These are phyloP conservation scores for Melitaea cinxia DNA, from an alignment of 1,140 invertebrate genomes.

Conservation along the genomic window DNA sequence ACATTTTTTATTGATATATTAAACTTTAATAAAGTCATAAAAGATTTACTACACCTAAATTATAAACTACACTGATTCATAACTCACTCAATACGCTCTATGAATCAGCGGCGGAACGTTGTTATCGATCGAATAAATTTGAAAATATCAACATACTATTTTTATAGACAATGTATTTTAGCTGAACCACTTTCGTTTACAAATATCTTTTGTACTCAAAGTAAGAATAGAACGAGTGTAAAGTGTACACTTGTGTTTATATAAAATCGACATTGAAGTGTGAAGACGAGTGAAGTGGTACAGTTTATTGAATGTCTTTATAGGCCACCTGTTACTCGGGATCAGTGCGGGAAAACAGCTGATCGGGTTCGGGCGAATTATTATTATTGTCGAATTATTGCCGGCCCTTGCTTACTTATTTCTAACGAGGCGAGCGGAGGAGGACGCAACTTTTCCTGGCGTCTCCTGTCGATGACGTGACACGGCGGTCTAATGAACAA, in stretches of 20 bases:
- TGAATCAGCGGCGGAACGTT: not conserved
- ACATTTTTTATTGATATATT: not conserved
- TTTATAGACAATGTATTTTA: slow-evolving; percentile 3
- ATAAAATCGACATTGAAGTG: slow-evolving; percentile 65
- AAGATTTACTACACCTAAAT: not conserved
- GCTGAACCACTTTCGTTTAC: not conserved
- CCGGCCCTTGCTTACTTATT: slow-evolving; percentile 71
- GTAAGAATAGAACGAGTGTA: slow-evolving; percentile 4
- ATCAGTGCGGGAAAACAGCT: slow-evolving; percentile 75
- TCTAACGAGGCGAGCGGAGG: slow-evolving; percentile 50
- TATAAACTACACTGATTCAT: not conserved
- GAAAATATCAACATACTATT: not conserved
- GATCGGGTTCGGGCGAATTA: slow-evolving; percentile 76
- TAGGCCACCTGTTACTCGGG: slow-evolving; percentile 80
- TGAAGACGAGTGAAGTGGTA: slow-evolving; percentile 71
- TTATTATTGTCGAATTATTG: slow-evolving; percentile 77
- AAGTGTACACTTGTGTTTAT: slow-evolving; percentile 47
- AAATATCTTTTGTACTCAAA: slow-evolving; percentile 5
- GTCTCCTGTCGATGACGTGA: slow-evolving; percentile 21
- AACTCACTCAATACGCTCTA: not conserved
- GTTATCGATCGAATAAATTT: slow-evolving; percentile 6
- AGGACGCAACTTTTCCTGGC: slow-evolving; percentile 25
- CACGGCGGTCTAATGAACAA: slow-evolving; percentile 12
- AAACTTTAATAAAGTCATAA: not conserved
- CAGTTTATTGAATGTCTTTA: slow-evolving; percentile 82